phyloP scores from a whole-genome alignment of 2,888 invertebrate genomes.

The Limnephilus lunatus region DNA sequence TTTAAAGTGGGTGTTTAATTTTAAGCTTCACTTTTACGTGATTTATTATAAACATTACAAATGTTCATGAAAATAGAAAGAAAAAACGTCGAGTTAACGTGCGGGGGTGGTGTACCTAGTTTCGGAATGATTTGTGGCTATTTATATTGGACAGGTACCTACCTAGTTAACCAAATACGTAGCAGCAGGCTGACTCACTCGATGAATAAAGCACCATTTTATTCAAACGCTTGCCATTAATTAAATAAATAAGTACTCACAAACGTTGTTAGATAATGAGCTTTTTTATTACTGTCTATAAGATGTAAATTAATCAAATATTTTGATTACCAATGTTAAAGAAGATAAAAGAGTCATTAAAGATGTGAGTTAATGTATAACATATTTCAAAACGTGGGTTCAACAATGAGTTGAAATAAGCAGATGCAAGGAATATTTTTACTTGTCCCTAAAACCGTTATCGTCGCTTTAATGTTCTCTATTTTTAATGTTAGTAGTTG shows the following conservation, averaged over 20 bases:
- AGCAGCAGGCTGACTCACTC: background rate
- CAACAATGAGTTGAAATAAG: background rate
- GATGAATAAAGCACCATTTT: constrained; percentile 18
- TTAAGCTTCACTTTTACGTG: constrained; percentile 9
- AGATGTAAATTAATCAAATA: background rate
- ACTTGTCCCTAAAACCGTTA: background rate
- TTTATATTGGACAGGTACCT: constrained; percentile 27
- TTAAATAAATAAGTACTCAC: constrained; percentile 17
- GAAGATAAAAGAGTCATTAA: background rate
- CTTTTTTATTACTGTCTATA: background rate
- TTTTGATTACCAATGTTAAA: background rate
- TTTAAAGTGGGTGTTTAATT: constrained; percentile 15
- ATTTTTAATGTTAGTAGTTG: background rate
- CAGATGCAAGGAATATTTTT: background rate
- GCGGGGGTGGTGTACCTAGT: constrained; percentile 37
- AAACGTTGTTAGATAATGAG: background rate
- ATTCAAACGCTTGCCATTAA: constrained; percentile 22
- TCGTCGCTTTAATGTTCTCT: background rate
- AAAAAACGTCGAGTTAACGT: constrained; percentile 8
- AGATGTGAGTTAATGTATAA: background rate
- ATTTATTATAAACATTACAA: constrained; percentile 19
- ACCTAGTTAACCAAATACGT: constrained; percentile 18
- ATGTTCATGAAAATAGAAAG: constrained; percentile 25
- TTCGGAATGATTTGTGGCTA: constrained; percentile 35
- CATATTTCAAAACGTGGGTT: background rate